Evolutionary conservation across 1,140 invertebrate genomes (phyloP), one percentile per base, ranked within the genome.

Genomic region (Formica selysi): DNA sequence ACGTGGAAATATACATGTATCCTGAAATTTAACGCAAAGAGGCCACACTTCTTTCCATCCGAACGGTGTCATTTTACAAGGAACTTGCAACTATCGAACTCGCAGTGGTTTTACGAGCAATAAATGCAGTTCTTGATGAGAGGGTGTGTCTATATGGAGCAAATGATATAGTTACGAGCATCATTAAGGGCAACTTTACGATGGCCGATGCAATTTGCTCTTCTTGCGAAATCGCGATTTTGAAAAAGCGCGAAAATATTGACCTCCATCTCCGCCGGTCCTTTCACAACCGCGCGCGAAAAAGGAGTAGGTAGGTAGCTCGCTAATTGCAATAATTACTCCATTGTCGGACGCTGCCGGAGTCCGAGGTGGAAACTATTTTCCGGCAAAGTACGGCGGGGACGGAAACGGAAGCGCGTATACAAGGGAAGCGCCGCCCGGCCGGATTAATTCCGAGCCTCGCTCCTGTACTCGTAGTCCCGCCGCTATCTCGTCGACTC

Each of bases 261-360:
- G 79, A 83, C 67, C 54, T 32, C 5, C 54, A 10, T 44, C 51
- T 22, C 11, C 10, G 5, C 8, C 51, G 44, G 29, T 32, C 64
- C 38, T 80, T 38, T 80, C 67, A 26, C 26, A 41, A 38, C 13
- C 38, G 76, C 13, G 62, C 19, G 62, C 68, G 79, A 83, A 83
- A 83, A 83, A 73, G 68, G 54, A 61, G 59, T 41, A 64, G 41
- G 65, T 29, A 36, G 67, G 64, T 80, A 83, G 68, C 48, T 73
- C 51, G 48, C 67, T 88, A 88, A 79, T 89, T 88, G 87, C 74
- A 79, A 88, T 85, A 54, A 78, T 65, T 78, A 85, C 26, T 67
- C 67, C 67, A 73, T 85, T 67, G 74, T 71, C 59, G 67, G 59
- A 68, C 29, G 41, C 71, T 22, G 57, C 22, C 36, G 22, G 70